Evolutionary conservation across 2,113 vertebrate genomes (phyloP).

Genomic region (Parotia lawesii): DNA sequence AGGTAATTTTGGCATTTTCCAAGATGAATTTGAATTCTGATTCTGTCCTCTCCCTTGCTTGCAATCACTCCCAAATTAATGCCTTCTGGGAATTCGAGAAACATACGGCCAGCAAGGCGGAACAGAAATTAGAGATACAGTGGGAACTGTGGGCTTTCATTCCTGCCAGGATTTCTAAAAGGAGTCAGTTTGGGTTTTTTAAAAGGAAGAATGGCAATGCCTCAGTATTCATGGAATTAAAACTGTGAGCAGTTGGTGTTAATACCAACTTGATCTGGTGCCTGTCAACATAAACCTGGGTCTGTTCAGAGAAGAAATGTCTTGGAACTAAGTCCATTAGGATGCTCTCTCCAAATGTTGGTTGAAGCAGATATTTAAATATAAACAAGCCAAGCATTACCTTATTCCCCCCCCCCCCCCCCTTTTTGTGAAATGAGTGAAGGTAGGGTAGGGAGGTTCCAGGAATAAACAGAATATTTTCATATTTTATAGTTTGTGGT

Average conservation of each 20-base stretch:
- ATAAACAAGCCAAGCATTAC: background rate
- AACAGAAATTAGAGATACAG: background rate
- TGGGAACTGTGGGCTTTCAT: background rate
- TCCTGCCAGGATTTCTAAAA: background rate
- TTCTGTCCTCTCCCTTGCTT: background rate
- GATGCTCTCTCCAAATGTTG: background rate
- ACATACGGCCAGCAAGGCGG: background rate
- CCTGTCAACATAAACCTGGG: background rate
- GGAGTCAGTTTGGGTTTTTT: background rate
- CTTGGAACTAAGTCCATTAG: background rate
- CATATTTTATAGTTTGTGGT: background rate
- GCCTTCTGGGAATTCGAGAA: background rate
- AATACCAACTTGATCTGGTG: background rate
- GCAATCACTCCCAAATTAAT: background rate
- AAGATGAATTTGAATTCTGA: background rate
- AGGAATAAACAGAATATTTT: background rate
- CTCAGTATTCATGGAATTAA: background rate
- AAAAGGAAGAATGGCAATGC: background rate
- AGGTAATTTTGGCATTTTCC: background rate
- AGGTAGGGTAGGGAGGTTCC: background rate
- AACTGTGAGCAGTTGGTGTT: background rate
- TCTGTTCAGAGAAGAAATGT: background rate
- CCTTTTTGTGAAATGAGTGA: background rate
- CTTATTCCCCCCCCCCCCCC: accelerated
- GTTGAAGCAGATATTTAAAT: background rate